These are phyloP conservation scores for Aricia agestis DNA, from an alignment of 1,140 invertebrate species.

Conservation along the genomic window DNA sequence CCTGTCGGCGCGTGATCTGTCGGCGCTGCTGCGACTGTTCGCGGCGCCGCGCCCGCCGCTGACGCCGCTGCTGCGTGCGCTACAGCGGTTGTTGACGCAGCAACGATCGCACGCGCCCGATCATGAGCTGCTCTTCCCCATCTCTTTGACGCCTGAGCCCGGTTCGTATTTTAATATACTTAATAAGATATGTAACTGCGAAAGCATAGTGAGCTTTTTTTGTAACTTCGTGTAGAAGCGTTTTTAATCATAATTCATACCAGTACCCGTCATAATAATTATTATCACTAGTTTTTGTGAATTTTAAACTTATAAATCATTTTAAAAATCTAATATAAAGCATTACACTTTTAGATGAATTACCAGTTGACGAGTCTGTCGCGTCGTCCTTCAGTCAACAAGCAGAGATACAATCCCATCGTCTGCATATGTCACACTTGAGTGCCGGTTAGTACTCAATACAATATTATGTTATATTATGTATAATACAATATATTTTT, in stretches of 20 bases:
- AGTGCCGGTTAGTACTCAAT: slow-evolving; percentile 30
- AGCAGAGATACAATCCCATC: slow-evolving; percentile 36
- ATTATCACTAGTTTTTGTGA: no score
- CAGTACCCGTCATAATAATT: no score
- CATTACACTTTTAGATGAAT: slow-evolving; percentile 20
- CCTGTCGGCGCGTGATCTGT: slow-evolving; percentile 75
- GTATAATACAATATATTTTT: no score
- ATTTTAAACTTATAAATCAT: no score
- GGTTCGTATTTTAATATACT: background rate
- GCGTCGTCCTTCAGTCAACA: slow-evolving; percentile 37
- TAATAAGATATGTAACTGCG: no score
- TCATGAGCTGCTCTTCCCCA: slow-evolving; percentile 78
- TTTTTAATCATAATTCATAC: no score
- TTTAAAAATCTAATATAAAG: no score
- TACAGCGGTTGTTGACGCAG: slow-evolving; percentile 69
- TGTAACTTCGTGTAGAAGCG: no score
- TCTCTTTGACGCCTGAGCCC: background rate
- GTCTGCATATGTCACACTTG: slow-evolving; percentile 34
- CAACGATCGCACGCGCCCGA: slow-evolving; percentile 76
- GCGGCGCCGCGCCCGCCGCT: slow-evolving; percentile 75
- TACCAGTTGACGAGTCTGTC: slow-evolving; percentile 29
- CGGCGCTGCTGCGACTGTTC: slow-evolving; percentile 77
- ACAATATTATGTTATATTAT: background rate
- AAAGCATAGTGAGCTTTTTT: no score
- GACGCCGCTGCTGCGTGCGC: slow-evolving; percentile 70